phyloP scores from a whole-genome alignment of 2,888 invertebrate genomes.

The Metellina segmentata region DNA sequence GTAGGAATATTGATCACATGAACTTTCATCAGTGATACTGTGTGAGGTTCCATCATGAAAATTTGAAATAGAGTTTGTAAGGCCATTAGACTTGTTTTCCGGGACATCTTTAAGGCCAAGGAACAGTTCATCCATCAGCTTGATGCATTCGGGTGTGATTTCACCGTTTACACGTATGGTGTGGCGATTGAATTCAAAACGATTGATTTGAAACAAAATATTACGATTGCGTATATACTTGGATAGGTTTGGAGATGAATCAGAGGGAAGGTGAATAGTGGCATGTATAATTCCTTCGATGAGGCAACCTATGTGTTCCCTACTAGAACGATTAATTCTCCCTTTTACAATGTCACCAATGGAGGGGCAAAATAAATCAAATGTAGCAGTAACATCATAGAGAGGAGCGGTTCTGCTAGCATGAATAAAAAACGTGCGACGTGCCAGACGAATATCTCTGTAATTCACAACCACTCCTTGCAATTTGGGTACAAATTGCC shows the following conservation, averaged over 20 bases:
- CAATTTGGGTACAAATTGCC: conserved; percentile 42
- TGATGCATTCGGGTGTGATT: conserved; percentile 40
- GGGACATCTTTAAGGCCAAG: background rate
- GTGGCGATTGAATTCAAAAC: conserved; percentile 4
- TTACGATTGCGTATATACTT: conserved; percentile 30
- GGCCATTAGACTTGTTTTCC: background rate
- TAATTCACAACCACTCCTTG: conserved; percentile 54
- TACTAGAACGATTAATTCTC: conserved; percentile 53
- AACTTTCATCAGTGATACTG: background rate
- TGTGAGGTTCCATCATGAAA: too few relatives aligned
- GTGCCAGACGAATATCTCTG: conserved; percentile 36
- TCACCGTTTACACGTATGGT: conserved; percentile 38
- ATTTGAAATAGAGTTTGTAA: background rate
- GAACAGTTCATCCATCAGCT: conserved; percentile 36
- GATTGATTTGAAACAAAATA: conserved; percentile 58
- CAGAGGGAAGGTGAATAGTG: conserved; percentile 1
- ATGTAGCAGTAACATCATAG: conserved; percentile 43
- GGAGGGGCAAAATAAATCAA: conserved; percentile 57
- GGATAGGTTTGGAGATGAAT: background rate
- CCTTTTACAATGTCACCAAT: conserved; percentile 59
- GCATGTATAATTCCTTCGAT: conserved; percentile 49
- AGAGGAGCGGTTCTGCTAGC: background rate
- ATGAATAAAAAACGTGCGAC: background rate
- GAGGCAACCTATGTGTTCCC: conserved; percentile 56
- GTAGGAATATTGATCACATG: background rate